Base-by-base conservation (phyloP, 2,113 vertebrate genomes). In the Chaetops frenatus region DNA sequence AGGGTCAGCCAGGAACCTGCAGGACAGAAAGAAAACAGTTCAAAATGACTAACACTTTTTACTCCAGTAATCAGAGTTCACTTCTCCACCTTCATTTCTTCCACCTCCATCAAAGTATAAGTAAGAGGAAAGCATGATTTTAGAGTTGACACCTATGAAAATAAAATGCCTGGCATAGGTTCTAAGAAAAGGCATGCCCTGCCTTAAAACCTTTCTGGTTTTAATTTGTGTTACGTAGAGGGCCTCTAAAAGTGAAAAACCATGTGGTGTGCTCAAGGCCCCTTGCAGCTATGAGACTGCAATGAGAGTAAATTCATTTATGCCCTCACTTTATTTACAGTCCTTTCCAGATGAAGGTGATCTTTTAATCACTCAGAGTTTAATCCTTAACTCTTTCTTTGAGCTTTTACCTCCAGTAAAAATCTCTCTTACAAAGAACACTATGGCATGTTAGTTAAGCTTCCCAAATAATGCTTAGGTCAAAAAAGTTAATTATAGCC, bases 221-320 rank as follows among this genome's bases (percentile, higher is more conserved):
- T 95, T 96, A 86, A 97, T 95, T 96, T 94, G 76, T 80, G 36
- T 88, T 83, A 88, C 1, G 3, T 45, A 90, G 78, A 91, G 33
- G 79, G 71, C 62, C 88, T 90, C 93, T 88, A 33, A 88, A 92
- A 96, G 92, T 93, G 85, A 88, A 97, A 97, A 93, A 93, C 82
- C 79, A 96, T 93, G 76, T 94, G 94, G 83, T 47, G 18, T 90
- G 79, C 58, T 95, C 2, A 1, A 95, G 90, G 90, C 64, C 51
- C 47, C 85, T 92, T 90, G 67, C 74, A 93, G 71, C 67, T 71
- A 62, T 21, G 78, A 65, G 56, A 67, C 47, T 80, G 70, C 36
- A 92, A 61, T 50, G 48, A 71, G 35, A 93, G 33, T 36, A 85
- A 83, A 28, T 73, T 93, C 90, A 70, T 83, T 77, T 92, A 58